Evolutionary conservation across 1,140 invertebrate species (phyloP).

Genomic region (Thaumetopoea pityocampa): DNA sequence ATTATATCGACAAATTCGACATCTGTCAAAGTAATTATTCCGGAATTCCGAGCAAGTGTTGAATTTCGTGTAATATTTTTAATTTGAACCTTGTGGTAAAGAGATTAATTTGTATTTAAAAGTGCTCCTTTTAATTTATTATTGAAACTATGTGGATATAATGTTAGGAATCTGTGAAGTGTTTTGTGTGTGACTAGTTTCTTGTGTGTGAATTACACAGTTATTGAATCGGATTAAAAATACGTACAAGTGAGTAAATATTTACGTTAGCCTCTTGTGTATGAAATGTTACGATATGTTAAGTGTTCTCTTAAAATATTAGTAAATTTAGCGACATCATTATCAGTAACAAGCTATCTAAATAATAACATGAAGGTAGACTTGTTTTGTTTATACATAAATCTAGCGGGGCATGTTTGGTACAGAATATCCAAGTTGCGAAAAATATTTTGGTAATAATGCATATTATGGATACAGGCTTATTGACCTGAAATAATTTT

Average conservation of each 20-base stretch:
- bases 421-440: too few species aligned
- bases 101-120: too few species aligned
- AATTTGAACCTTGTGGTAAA: constrained; percentile 18
- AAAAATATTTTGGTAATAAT: too few species aligned
- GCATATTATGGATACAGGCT: too few species aligned
- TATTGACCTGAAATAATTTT: too few species aligned
- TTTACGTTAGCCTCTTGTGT: constrained; percentile 35
- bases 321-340: too few species aligned
- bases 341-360: too few species aligned
- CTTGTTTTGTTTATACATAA: too few species aligned
- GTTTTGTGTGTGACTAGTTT: constrained; percentile 48
- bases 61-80: constrained; percentile 32
- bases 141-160: constrained; percentile 45
- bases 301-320: too few species aligned
- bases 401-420: too few species aligned
- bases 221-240: constrained; percentile 55
- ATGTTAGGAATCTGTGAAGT: constrained; percentile 53
- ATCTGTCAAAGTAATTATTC: constrained; percentile 47
- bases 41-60: constrained; percentile 35
- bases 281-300: constrained; percentile 3
- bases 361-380: too few species aligned
- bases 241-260: constrained; percentile 68
- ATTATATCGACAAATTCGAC: constrained; percentile 35
- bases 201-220: constrained; percentile 39
- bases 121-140: constrained; percentile 32